Evolutionary conservation across 2,888 invertebrate genomes (phyloP).

Genomic region (Ametastegia equiseti): DNA sequence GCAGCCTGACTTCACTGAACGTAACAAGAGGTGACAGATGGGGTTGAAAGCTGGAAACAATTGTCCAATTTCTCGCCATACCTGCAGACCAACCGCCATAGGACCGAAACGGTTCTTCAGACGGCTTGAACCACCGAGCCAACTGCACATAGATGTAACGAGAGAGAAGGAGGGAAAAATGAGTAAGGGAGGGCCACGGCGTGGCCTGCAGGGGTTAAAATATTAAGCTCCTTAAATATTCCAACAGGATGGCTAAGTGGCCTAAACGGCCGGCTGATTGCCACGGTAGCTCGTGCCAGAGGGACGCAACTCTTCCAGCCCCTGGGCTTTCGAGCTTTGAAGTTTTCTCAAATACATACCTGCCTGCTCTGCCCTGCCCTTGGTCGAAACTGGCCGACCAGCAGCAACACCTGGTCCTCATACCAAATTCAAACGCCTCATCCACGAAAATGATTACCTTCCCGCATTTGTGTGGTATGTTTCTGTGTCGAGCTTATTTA

Average conservation of each 20-base stretch:
- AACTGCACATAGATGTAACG: background rate
- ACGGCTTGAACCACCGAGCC: background rate
- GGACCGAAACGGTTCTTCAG: slow-evolving; percentile 6
- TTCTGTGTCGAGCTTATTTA: too few species aligned
- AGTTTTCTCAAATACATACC: background rate
- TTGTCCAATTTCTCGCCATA: slow-evolving; percentile 7
- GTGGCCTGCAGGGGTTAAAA: slow-evolving; percentile 48
- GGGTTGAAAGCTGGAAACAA: background rate
- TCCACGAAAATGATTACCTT: background rate
- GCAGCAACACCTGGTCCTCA: background rate
- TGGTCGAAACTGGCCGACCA: background rate
- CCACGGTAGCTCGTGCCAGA: slow-evolving; percentile 13
- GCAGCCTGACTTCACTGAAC: background rate
- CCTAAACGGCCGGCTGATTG: slow-evolving; percentile 48
- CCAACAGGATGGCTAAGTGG: slow-evolving; percentile 47
- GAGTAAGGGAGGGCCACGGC: background rate
- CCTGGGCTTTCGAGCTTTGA: slow-evolving; percentile 25
- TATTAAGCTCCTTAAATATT: slow-evolving; percentile 50
- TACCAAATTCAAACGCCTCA: slow-evolving; percentile 1
- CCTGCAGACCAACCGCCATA: background rate
- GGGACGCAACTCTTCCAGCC: background rate
- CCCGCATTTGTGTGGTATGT: background rate
- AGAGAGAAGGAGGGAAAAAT: background rate
- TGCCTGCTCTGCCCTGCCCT: too few species aligned
- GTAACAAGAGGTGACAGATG: slow-evolving; percentile 30